phyloP scores from a whole-genome alignment of 2,888 invertebrate species.

The Drosophila lutescens region DNA sequence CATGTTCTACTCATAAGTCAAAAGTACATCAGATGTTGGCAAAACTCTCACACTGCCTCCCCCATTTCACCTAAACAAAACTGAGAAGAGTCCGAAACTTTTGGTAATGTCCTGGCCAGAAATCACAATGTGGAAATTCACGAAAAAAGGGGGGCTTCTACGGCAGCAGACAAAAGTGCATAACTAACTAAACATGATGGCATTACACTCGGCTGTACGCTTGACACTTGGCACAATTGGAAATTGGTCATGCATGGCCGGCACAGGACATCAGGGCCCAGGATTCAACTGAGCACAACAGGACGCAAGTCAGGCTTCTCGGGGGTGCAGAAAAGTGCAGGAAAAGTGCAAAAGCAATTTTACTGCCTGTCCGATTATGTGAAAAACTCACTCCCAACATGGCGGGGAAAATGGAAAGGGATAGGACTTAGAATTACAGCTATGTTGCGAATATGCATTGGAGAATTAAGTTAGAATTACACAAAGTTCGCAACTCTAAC shows the following conservation, averaged over 20 bases:
- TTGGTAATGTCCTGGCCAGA: conserved; percentile 43
- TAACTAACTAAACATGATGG: conserved; percentile 56
- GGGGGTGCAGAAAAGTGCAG: conserved; percentile 21
- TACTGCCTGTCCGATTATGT: conserved; percentile 36
- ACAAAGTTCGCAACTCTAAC: too few species aligned
- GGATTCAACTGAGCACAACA: conserved; percentile 5
- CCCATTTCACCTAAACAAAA: conserved; percentile 8
- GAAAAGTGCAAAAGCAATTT: conserved; percentile 41
- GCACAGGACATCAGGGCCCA: conserved; percentile 17
- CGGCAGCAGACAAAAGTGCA: conserved; percentile 44
- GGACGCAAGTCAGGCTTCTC: conserved; percentile 17
- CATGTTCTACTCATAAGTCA: conserved; percentile 26
- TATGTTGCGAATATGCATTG: background rate
- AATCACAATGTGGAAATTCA: conserved; percentile 25
- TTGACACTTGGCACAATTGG: conserved; percentile 64
- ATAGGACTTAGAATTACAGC: background rate
- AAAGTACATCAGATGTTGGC: conserved; percentile 26
- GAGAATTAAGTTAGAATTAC: background rate
- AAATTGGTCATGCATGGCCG: conserved; percentile 58
- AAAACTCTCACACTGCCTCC: conserved; percentile 16
- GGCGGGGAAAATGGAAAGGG: background rate
- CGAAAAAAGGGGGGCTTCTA: conserved; percentile 12
- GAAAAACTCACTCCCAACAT: conserved; percentile 8
- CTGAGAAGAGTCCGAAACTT: conserved; percentile 28
- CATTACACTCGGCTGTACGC: conserved; percentile 42